Evolutionary conservation across 2,797 vertebrate genomes (phyloP).

Genomic region (Stomatorhinus walkeri): DNA sequence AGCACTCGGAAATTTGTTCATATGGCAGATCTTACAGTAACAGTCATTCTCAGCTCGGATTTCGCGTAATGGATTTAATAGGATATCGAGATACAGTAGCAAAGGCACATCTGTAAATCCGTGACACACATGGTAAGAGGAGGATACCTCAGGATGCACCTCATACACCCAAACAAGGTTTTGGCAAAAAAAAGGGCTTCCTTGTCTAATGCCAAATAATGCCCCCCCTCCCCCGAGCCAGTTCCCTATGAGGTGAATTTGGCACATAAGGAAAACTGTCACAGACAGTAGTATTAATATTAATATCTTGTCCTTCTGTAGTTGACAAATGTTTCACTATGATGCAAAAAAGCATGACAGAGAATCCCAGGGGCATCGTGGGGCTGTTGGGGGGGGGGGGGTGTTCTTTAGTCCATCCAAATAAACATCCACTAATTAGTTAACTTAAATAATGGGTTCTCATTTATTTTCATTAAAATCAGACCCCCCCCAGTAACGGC

Average conservation of each 20-base stretch:
- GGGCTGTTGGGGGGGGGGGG: not conserved
- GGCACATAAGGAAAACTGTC: not conserved
- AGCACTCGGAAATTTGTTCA: not conserved
- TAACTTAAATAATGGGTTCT: not conserved
- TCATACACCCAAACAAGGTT: not conserved
- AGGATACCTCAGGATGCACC: not conserved
- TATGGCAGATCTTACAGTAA: not conserved
- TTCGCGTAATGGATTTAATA: not conserved
- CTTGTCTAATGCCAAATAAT: not conserved
- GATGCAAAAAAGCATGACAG: not conserved
- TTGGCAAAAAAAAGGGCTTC: not conserved
- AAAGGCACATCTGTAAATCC: not conserved
- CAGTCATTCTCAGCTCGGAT: not conserved
- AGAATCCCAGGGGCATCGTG: not conserved
- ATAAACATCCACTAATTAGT: not conserved
- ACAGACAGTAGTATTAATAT: not conserved
- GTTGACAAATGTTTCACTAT: not conserved
- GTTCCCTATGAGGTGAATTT: not conserved
- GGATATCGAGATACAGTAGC: not conserved
- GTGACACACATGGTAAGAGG: not conserved
- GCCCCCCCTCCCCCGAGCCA: not conserved
- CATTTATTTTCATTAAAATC: not conserved
- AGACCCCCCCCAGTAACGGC: not conserved
- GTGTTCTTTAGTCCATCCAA: not conserved
- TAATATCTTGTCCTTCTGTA: not conserved